Evolutionary conservation across 2,113 vertebrate species (phyloP).

Genomic region (Phalacrocorax brasilianus): DNA sequence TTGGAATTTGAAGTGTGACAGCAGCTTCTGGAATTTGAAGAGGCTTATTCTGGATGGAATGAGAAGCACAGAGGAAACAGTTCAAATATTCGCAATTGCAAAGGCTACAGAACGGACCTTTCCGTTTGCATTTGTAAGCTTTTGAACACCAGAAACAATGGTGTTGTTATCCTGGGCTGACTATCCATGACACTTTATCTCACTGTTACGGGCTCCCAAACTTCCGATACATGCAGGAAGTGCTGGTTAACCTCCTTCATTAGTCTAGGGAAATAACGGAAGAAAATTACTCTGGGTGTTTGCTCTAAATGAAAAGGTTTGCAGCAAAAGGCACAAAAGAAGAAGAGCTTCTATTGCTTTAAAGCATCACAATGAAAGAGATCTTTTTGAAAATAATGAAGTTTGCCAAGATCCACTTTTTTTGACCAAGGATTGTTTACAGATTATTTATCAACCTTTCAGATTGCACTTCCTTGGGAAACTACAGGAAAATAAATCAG

Average conservation of each 20-base stretch:
- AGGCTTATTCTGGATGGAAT: not conserved
- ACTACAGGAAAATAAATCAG: not conserved
- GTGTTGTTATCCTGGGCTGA: not conserved
- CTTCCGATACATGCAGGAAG: not conserved
- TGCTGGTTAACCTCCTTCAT: not conserved
- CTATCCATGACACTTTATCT: not conserved
- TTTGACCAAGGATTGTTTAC: not conserved
- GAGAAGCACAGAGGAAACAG: not conserved
- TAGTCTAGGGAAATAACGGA: not conserved
- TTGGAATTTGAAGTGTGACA: not conserved
- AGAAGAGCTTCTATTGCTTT: not conserved
- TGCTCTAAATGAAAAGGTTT: not conserved
- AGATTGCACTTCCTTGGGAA: not conserved
- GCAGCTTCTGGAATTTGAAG: not conserved
- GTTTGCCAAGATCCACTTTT: not conserved
- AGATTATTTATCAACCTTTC: not conserved
- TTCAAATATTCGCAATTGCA: not conserved
- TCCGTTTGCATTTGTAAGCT: not conserved
- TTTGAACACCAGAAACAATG: not conserved
- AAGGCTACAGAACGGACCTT: not conserved
- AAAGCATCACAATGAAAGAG: not conserved
- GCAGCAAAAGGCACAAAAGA: not conserved
- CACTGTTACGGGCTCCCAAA: not conserved
- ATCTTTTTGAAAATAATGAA: not conserved
- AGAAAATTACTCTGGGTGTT: not conserved